Evolutionary conservation across 2,797 vertebrate genomes (phyloP).

Genomic region (Aythya fuligula): DNA sequence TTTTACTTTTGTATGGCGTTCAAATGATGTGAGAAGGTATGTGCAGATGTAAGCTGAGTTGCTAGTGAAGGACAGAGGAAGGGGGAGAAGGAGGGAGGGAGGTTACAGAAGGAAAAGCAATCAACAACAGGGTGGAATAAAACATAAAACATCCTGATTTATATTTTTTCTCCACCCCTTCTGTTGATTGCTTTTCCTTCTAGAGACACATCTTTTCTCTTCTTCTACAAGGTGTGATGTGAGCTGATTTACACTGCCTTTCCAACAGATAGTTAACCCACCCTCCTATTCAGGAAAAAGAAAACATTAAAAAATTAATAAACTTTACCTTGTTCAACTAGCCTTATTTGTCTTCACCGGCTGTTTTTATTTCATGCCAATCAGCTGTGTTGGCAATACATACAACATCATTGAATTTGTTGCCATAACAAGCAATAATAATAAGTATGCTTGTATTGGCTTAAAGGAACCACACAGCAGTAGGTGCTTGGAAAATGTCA

Average conservation of each 20-base stretch:
- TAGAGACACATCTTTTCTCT: conserved; percentile 50
- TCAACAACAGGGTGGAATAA: conserved; percentile 53
- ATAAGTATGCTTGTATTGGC: neutral
- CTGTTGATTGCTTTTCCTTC: conserved; percentile 70
- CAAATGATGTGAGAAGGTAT: neutral
- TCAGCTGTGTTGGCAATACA: neutral
- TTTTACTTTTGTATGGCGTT: neutral
- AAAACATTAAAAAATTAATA: neutral
- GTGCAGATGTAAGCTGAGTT: neutral
- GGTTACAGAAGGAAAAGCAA: conserved; percentile 63
- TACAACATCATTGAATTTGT: neutral
- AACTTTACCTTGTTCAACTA: neutral
- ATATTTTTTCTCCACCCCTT: conserved; percentile 58
- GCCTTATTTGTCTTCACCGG: neutral
- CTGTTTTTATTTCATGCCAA: neutral
- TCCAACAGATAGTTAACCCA: neutral
- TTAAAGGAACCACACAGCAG: neutral
- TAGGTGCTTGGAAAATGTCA: neutral
- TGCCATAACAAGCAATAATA: neutral
- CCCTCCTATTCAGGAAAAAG: neutral
- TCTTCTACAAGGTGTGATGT: conserved; percentile 25
- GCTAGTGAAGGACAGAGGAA: conserved; percentile 46
- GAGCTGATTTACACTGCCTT: conserved; percentile 47
- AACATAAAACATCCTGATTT: conserved; percentile 71
- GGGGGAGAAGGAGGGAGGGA: conserved; percentile 47